Percentiles rank a stretch among this genome's conserved stretches.
Conservation (phyloP, 2,888 invertebrate genomes). For the Quadriops clusia region DNA sequence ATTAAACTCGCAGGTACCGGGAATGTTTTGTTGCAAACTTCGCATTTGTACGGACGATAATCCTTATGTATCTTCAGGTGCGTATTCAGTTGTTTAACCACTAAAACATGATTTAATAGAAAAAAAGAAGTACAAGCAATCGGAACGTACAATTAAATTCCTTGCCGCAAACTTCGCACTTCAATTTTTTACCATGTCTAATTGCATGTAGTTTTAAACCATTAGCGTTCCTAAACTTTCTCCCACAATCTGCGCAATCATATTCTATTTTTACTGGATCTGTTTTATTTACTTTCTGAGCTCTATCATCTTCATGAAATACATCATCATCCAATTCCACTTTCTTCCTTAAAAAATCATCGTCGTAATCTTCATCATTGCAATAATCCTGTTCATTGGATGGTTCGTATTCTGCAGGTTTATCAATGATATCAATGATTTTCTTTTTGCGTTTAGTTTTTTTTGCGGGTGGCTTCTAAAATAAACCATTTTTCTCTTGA, state of each 20-base stretch:
- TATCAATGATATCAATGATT: too few species aligned
- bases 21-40: conserved; percentile 28
- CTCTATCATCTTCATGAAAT: background rate
- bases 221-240: conserved; percentile 24
- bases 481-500: too few species aligned
- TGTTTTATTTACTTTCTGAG: conserved; percentile 6
- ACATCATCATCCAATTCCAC: conserved; percentile 7
- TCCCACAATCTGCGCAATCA: conserved; percentile 24
- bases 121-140: conserved; percentile 2
- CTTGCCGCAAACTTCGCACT: conserved; percentile 28
- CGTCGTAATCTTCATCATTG: background rate
- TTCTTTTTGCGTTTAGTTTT: background rate
- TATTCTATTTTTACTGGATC: conserved; percentile 8
- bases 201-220: conserved; percentile 25
- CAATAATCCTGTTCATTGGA: too few species aligned
- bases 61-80: conserved; percentile 26
- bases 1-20: conserved; percentile 22
- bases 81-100: conserved; percentile 23
- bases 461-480: too few species aligned
- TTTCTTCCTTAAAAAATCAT: conserved; percentile 6
- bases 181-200: conserved; percentile 25
- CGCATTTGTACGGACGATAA: conserved; percentile 27
- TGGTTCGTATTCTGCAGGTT: too few species aligned
- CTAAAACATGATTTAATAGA: conserved; percentile 19
- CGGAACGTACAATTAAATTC: conserved; percentile 27